These are phyloP conservation scores for Epinotia demarniana DNA, from an alignment of 2,888 invertebrate genomes.

Conservation along the genomic window DNA sequence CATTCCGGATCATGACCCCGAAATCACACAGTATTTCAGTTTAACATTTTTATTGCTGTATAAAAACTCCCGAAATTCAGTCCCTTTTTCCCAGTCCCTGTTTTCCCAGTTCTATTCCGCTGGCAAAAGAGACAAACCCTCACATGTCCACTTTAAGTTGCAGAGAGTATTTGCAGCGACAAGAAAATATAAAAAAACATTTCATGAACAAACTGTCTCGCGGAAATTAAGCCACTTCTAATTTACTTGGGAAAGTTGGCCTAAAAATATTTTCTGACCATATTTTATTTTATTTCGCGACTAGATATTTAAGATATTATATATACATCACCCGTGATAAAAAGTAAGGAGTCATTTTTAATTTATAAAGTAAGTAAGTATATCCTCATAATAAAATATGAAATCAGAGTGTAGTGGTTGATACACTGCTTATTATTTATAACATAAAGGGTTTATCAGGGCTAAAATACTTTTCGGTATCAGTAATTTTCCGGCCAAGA, in stretches of 20 bases:
- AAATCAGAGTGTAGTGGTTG: neutral
- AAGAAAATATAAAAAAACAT: conserved; percentile 22
- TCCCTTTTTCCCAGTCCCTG: no score
- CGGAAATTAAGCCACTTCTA: conserved; percentile 11
- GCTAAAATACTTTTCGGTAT: neutral
- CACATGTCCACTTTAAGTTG: conserved; percentile 31
- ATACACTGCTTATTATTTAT: neutral
- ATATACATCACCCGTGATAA: neutral
- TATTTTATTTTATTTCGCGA: neutral
- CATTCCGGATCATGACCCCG: no score
- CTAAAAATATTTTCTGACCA: neutral
- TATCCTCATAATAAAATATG: neutral
- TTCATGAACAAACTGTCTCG: conserved; percentile 25
- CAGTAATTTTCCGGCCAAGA: neutral
- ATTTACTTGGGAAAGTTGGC: neutral
- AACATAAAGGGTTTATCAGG: neutral
- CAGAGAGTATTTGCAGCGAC: conserved; percentile 21
- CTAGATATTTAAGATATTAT: no score
- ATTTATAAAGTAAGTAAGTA: neutral
- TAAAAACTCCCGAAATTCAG: neutral
- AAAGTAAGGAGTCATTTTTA: neutral
- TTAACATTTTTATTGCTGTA: no score
- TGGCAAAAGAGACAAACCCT: conserved; percentile 8
- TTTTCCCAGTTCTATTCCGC: neutral
- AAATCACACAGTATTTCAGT: no score